Conservation (phyloP, 1,140 invertebrate genomes). For the Dinothrombium tinctorium region DNA sequence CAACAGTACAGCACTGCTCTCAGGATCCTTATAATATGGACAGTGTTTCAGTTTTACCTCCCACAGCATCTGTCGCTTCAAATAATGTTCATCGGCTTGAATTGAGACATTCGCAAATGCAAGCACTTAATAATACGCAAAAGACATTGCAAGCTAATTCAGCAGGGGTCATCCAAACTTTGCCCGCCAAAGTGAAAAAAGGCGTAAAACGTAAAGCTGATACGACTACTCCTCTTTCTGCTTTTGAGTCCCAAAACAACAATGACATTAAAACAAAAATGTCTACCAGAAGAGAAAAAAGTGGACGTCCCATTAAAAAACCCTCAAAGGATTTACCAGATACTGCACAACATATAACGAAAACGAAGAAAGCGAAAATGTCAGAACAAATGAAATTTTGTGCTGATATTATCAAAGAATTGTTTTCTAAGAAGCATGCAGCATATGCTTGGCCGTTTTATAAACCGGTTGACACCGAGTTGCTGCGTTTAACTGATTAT, state of each 20-base stretch:
- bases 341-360: constrained; percentile 18
- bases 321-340: constrained; percentile 37
- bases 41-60: no score
- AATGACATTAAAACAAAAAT: constrained; percentile 54
- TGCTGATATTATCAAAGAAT: constrained; percentile 25
- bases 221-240: constrained; percentile 44
- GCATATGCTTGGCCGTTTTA: constrained; percentile 97
- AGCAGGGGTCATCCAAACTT: no score
- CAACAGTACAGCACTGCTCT: no score
- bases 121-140: no score
- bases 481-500: constrained; percentile 86
- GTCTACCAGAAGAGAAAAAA: constrained; percentile 70
- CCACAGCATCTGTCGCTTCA: neutral
- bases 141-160: no score
- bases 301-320: constrained; percentile 85
- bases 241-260: constrained; percentile 23
- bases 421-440: constrained; percentile 27
- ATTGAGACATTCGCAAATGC: no score
- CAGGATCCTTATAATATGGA: no score
- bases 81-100: no score
- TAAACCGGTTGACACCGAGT: constrained; percentile 88
- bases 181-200: constrained; percentile 44
- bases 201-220: constrained; percentile 98
- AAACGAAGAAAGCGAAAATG: constrained; percentile 24
- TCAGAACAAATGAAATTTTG: constrained; percentile 28